Percentiles rank a stretch among this genome's conserved stretches.
Conservation (phyloP, 2,888 invertebrate genomes). For the Heliconius ismenius region DNA sequence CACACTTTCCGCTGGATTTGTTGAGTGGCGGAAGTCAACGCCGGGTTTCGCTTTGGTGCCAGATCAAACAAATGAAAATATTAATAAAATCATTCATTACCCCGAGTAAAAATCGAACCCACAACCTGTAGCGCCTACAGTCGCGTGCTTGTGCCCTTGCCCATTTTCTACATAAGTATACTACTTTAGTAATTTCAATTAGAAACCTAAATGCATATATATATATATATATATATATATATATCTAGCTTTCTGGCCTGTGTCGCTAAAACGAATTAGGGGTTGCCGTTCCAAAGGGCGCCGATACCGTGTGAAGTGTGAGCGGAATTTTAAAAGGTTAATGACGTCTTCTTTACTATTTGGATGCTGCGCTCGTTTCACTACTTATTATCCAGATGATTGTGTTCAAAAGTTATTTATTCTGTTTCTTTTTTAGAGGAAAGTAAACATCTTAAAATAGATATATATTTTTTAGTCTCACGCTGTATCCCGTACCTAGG, state of each 20-base stretch:
- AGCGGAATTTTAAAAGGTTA: slow-evolving; percentile 20
- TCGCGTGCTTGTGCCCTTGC: no score
- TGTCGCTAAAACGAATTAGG: slow-evolving; percentile 26
- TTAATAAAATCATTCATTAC: not conserved
- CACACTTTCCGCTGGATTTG: not conserved
- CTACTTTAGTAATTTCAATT: not conserved
- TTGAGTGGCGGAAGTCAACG: not conserved
- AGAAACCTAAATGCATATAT: not conserved
- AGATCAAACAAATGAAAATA: not conserved
- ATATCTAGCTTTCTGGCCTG: not conserved
- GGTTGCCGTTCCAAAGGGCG: slow-evolving; percentile 16
- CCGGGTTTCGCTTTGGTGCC: not conserved
- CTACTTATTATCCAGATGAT: not conserved
- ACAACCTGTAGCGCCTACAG: not conserved
- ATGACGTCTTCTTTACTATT: slow-evolving; percentile 1
- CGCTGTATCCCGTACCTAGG: not conserved
- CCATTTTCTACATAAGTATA: not conserved
- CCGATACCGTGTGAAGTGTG: slow-evolving; percentile 10
- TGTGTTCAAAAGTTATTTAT: not conserved
- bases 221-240: not conserved
- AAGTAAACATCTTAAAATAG: not conserved
- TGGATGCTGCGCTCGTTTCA: slow-evolving; percentile 1
- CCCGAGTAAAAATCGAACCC: not conserved
- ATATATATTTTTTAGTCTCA: not conserved
- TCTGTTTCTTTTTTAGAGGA: not conserved